These are phyloP conservation scores for Indri indri DNA, from an alignment of 2,113 vertebrate genomes.

Conservation along the genomic window DNA sequence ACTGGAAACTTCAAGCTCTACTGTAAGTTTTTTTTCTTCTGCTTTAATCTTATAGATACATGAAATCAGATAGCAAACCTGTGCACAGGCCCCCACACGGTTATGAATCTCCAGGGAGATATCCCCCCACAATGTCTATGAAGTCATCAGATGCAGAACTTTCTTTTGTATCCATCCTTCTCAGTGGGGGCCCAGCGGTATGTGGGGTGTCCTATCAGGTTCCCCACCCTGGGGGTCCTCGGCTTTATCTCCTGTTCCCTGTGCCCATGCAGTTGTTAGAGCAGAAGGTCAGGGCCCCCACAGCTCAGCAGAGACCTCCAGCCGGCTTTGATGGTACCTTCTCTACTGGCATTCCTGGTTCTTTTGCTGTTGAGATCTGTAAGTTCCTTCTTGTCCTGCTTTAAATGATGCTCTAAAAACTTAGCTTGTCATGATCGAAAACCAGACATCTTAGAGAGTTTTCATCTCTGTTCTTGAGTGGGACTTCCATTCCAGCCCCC, in stretches of 20 bases:
- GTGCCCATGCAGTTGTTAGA: background rate
- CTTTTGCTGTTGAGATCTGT: background rate
- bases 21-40: background rate
- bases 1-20: background rate
- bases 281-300: background rate
- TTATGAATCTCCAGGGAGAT: background rate
- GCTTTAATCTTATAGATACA: background rate
- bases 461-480: background rate
- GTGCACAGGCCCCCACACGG: background rate
- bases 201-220: background rate
- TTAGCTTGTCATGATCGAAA: background rate
- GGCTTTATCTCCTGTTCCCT: background rate
- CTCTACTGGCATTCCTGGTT: background rate
- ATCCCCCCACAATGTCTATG: background rate
- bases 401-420: background rate
- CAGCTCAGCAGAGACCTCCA: background rate
- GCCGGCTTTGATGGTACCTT: background rate
- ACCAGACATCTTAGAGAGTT: background rate
- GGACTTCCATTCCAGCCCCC: background rate
- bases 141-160: background rate
- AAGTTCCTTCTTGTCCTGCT: background rate
- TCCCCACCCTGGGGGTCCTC: background rate
- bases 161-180: background rate
- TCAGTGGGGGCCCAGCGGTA: background rate
- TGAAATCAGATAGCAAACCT: background rate